Evolutionary conservation across 1,140 invertebrate genomes (phyloP).

Genomic region (Drosophila cardini): DNA sequence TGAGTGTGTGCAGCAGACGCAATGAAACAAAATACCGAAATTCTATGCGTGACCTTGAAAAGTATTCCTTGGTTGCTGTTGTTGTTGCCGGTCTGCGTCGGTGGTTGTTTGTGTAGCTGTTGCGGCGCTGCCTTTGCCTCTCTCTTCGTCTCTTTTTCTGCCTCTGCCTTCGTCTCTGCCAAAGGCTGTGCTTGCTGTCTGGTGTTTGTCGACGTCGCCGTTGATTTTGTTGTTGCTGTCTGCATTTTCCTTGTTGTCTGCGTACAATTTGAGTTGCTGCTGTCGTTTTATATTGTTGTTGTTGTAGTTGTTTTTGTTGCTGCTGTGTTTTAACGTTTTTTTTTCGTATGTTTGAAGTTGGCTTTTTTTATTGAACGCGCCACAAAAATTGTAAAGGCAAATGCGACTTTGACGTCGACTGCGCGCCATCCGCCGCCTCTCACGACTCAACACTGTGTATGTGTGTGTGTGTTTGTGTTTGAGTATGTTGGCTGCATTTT

Average conservation of each 20-base stretch:
- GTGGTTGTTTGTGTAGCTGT: constrained; percentile 71
- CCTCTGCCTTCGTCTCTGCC: constrained; percentile 33
- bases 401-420: constrained; percentile 61
- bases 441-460: constrained; percentile 21
- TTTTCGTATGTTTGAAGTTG: constrained; percentile 58
- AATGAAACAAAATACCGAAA: constrained; percentile 82
- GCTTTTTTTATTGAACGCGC: constrained; percentile 64
- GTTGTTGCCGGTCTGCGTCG: constrained; percentile 56
- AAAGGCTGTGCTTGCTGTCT: constrained; percentile 42
- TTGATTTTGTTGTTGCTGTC: constrained; percentile 68
- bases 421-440: constrained; percentile 29
- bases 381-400: constrained; percentile 73
- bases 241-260: constrained; percentile 82
- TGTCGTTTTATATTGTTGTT: constrained; percentile 15
- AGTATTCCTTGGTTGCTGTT: constrained; percentile 76
- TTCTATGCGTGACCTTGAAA: constrained; percentile 83
- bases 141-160: constrained; percentile 26
- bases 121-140: constrained; percentile 36
- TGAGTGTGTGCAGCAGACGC: constrained; percentile 71
- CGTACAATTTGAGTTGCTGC: constrained; percentile 55
- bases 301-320: constrained; percentile 30
- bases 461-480: constrained; percentile 28
- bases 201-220: constrained; percentile 49
- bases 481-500: constrained; percentile 65
- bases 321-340: constrained; percentile 41